A percentile compares a stretch with the other conserved stretches of the same genome.
These are phyloP conservation scores for Neotragus pygmaeus DNA, from an alignment of 2,113 vertebrate species.

Conservation along the genomic window DNA sequence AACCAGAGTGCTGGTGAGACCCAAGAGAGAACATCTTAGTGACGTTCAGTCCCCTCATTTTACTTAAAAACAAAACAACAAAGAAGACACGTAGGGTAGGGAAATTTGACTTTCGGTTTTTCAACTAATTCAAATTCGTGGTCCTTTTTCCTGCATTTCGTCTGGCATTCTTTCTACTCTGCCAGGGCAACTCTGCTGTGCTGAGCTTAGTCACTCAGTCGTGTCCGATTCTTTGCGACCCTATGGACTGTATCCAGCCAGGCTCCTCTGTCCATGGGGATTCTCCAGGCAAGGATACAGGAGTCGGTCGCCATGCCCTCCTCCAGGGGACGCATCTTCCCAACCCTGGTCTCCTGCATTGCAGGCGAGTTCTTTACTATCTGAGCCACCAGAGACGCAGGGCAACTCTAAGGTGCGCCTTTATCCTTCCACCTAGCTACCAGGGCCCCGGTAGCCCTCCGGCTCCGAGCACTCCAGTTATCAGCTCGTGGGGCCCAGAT, in stretches of 20 bases:
- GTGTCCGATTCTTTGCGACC: not conserved
- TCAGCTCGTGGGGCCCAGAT: rapidly evolving
- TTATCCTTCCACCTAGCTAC: not conserved
- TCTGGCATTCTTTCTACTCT: not conserved
- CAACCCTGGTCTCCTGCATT: not conserved
- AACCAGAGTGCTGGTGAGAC: not conserved
- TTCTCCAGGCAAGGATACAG: not conserved
- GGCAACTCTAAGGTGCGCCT: not conserved
- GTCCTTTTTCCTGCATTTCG: not conserved
- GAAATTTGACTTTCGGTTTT: not conserved
- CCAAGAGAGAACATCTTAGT: not conserved
- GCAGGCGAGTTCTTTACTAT: not conserved
- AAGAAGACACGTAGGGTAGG: not conserved
- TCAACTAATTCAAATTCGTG: not conserved
- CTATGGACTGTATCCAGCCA: not conserved
- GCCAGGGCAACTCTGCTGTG: not conserved
- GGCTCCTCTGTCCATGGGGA: not conserved
- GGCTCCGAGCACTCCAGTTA: rapidly evolving
- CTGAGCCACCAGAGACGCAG: not conserved
- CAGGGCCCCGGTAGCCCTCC: rapidly evolving
- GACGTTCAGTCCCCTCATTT: not conserved
- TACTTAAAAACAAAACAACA: not conserved
- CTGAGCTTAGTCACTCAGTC: not conserved
- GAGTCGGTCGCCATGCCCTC: not conserved
- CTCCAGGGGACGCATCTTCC: not conserved